Base-by-base conservation (phyloP, 2,797 vertebrate species). In the Gallinago nigripennis region DNA sequence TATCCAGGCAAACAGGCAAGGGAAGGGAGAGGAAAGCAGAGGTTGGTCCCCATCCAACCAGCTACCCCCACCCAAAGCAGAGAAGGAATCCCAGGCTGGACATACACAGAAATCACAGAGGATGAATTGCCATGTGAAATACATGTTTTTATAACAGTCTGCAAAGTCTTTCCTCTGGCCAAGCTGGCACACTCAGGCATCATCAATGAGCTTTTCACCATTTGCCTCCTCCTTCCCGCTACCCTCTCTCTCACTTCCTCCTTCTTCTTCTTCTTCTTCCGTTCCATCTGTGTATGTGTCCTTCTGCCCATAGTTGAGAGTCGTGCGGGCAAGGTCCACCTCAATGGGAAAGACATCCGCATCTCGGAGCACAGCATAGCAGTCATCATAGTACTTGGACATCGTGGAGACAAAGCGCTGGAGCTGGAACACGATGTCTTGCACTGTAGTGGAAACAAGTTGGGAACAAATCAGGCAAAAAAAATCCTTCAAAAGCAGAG, bases 381-480 rank as follows among this genome's bases (percentile, higher is more conserved):
- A 99, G 95, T 99, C 99, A 0, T 99, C 98, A 0, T 99, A 99
- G 98, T 99, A 99, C 79, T 98, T 99, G 5, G 99, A 99, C 99
- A 99, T 99, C 2, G 99, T 99, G 1, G 99, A 99, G 85, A 99
- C 99, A 33, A 99, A 99, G 92, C 99, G 99, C 96, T 99, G 99
- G 69, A 99, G 98, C 98, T 99, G 99, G 98, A 99, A 99, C 96
- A 99, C 99, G 1, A 99, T 99, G 98, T 99, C 99, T 86, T 99
- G 99, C 94, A 99, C 99, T 99, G 98, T 3, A 82, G 54, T 3
- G 9, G 88, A 89, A 33, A 92, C 25, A 68, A 0, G 4, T 46
- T 11, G 37, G 64, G 31, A 46, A 37, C 17, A 70, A n/a, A 33
- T 39, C 27, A 18, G 53, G 66, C 37, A 33, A 46, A 70, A 81